Conservation (phyloP, 2,888 invertebrate species). For the Lymantria dispar region DNA sequence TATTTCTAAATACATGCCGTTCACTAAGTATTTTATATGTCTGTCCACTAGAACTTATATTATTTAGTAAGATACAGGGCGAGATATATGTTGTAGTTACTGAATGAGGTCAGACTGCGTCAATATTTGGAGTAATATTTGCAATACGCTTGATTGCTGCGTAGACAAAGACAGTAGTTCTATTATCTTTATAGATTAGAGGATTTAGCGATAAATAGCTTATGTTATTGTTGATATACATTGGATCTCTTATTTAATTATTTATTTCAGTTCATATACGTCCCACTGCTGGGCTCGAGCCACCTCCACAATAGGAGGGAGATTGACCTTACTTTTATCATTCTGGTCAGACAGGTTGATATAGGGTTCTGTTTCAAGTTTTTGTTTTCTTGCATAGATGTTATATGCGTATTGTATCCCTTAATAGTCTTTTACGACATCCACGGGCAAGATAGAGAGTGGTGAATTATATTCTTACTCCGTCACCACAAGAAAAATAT, state of each 20-base stretch:
- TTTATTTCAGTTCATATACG: too few species aligned
- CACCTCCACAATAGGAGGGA: too few species aligned
- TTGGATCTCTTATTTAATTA: background rate
- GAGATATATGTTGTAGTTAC: constrained; percentile 18
- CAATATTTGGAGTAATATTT: constrained; percentile 22
- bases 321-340: too few species aligned
- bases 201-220: background rate
- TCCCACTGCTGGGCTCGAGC: too few species aligned
- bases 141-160: constrained; percentile 21
- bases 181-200: constrained; percentile 6
- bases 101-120: constrained; percentile 25
- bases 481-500: too few species aligned
- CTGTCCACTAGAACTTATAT: constrained; percentile 16
- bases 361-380: too few species aligned
- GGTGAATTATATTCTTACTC: too few species aligned
- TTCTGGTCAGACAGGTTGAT: too few species aligned
- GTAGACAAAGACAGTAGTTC: constrained; percentile 20
- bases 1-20: constrained; percentile 23
- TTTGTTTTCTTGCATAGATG: too few species aligned
- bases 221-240: background rate
- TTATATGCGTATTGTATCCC: too few species aligned
- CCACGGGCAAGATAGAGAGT: too few species aligned
- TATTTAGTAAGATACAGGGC: constrained; percentile 21
- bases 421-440: too few species aligned
- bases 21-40: constrained; percentile 37